Evolutionary conservation across 2,888 invertebrate genomes (phyloP).

Genomic region (Limnephilus rhombicus): DNA sequence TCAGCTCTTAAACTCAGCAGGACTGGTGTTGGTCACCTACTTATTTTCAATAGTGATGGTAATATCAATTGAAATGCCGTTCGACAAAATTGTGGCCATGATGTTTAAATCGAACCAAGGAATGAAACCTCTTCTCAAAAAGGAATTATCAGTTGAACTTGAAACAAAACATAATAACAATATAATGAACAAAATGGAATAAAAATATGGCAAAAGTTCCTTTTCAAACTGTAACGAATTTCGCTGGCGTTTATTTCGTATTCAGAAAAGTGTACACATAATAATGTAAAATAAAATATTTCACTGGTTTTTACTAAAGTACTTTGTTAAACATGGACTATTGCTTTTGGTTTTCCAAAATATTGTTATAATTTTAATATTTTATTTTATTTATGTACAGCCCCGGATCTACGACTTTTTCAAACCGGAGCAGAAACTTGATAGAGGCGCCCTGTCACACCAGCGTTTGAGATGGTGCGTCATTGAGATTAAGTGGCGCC

Average conservation of each 20-base stretch:
- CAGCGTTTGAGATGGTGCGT: too few species aligned
- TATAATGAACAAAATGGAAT: conserved; percentile 6
- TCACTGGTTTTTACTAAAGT: not conserved
- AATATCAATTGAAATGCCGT: conserved; percentile 31
- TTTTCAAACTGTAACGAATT: not conserved
- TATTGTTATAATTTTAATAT: not conserved
- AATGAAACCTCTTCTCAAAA: not conserved
- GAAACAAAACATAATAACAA: not conserved
- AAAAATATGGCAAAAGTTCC: not conserved
- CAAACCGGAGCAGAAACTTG: too few species aligned
- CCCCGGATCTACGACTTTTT: too few species aligned
- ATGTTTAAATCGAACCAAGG: not conserved
- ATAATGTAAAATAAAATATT: not conserved
- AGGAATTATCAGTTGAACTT: not conserved
- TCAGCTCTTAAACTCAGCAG: conserved; percentile 19
- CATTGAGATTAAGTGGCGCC: too few species aligned
- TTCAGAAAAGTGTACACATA: not conserved
- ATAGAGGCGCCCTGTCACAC: too few species aligned
- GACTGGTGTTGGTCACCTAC: conserved; percentile 24
- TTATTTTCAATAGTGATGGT: conserved; percentile 20
- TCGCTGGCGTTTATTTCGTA: not conserved
- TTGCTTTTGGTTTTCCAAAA: not conserved
- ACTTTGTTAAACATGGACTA: not conserved
- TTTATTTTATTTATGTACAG: not conserved
- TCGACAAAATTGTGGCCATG: conserved; percentile 3